A percentile compares a stretch with the other conserved stretches of the same genome.
phyloP scores from a whole-genome alignment of 2,888 invertebrate genomes.

The Pimpla rufipes region DNA sequence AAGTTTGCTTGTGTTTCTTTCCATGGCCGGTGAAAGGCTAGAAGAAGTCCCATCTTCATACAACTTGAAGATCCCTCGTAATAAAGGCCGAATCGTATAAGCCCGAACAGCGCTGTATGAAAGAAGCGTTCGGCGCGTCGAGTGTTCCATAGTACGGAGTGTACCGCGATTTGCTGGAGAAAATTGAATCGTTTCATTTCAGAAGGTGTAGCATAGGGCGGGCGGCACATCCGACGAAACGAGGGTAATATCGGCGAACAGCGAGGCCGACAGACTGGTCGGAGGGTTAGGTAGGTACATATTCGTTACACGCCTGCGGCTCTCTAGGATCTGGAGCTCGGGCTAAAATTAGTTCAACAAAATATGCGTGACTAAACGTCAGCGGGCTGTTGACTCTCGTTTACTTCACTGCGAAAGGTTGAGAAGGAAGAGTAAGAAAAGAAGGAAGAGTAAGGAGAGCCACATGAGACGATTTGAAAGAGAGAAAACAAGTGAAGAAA shows the following conservation, averaged over 20 bases:
- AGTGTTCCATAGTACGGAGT: slow-evolving; percentile 34
- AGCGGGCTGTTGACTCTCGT: slow-evolving; percentile 39
- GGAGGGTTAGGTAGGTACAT: slow-evolving; percentile 55
- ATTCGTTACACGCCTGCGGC: slow-evolving; percentile 60
- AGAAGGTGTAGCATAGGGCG: slow-evolving; percentile 32
- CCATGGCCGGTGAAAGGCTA: background rate
- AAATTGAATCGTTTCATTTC: slow-evolving; percentile 73
- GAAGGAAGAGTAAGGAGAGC: background rate
- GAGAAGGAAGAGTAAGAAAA: slow-evolving; percentile 32
- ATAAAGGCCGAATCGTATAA: slow-evolving; percentile 10
- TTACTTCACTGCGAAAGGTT: slow-evolving; percentile 31
- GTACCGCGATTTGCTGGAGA: slow-evolving; percentile 71
- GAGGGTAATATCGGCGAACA: slow-evolving; percentile 63
- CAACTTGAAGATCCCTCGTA: slow-evolving; percentile 13
- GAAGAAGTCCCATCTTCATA: slow-evolving; percentile 20
- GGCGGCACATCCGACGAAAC: slow-evolving; percentile 51
- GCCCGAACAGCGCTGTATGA: background rate
- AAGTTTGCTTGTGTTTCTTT: background rate
- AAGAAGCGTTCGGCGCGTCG: slow-evolving; percentile 13
- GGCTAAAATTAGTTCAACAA: slow-evolving; percentile 23
- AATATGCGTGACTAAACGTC: slow-evolving; percentile 49
- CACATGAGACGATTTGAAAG: background rate
- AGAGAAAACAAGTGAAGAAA: slow-evolving; percentile 27
- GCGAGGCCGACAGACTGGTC: slow-evolving; percentile 58
- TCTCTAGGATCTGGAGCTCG: background rate